Evolutionary conservation across 2,113 vertebrate genomes (phyloP), one percentile per base, ranked within the genome.

Genomic region (Daubentonia madagascariensis): DNA sequence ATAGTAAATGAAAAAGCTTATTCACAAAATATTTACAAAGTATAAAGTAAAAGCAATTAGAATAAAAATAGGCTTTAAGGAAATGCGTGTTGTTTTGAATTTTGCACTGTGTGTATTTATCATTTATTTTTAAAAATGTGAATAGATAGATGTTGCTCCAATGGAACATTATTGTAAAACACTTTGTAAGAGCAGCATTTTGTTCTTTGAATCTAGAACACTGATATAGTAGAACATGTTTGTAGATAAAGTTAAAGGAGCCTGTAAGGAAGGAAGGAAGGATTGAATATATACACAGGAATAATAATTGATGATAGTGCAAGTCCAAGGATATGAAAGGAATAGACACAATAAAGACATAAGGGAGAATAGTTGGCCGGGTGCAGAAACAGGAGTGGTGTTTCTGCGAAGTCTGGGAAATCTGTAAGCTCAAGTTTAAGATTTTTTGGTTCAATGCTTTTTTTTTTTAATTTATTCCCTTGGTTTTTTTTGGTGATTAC

Each of bases 181-280:
- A 68, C 25, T 79, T 91, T 54, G 30, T 57, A 63, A 94, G 7
- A 73, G 50, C 57, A 37, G 28, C 10, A 78, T 85, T 73, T 40
- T 80, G 40, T 83, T 73, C 61, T 68, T 68, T 73, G 61, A 91
- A 9, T 87, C 48, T 84, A 84, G 52, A 37, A 81, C 43, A 30
- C 28, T 80, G 57, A 70, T n/a, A 52, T 3, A 93, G 57, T 75
- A 75, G 25, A 88, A 32, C 1, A 14, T 32, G 70, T 54, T 91
- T 93, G 16, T 22, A 94, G 89, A 72, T 80, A 73, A 97, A 90
- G 43, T 28, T 57, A 57, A 90, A 87, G 20, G 16, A 84, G 37
- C 45, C 30, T 54, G 4, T 43, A 94, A n/a, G 57, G 54, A 91
- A 86, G 57, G 54, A 91, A 86, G 54, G 61, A 89, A 96, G 45